phyloP scores from a whole-genome alignment of 1,140 invertebrate genomes.

The Caenorhabditis inopinata region DNA sequence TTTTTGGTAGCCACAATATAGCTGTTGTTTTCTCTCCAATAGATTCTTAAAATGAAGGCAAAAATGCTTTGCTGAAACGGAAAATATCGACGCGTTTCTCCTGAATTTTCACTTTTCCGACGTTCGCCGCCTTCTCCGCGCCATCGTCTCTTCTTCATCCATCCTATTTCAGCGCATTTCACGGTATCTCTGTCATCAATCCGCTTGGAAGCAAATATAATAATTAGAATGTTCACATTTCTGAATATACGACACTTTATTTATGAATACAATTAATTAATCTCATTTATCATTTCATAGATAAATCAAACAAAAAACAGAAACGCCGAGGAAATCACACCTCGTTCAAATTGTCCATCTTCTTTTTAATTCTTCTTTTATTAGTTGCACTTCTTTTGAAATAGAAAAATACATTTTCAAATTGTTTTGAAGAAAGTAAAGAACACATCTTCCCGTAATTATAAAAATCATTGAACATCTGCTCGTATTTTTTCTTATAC shows the following conservation, averaged over 20 bases:
- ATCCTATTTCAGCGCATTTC: not conserved
- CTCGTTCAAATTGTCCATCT: too few species aligned
- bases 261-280: too few species aligned
- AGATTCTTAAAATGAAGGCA: too few species aligned
- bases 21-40: too few species aligned
- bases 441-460: not conserved
- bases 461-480: not conserved
- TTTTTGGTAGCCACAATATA: too few species aligned
- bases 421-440: not conserved
- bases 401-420: not conserved
- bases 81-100: not conserved
- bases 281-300: slow-evolving; percentile 12
- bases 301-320: not conserved
- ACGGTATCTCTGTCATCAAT: not conserved
- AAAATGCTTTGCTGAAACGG: not conserved
- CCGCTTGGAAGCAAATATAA: slow-evolving; percentile 1
- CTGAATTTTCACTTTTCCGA: slow-evolving; percentile 17
- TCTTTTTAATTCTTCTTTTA: too few species aligned
- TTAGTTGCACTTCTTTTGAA: not conserved
- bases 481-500: not conserved
- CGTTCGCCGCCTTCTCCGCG: not conserved
- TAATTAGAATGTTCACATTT: slow-evolving; percentile 9
- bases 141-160: not conserved
- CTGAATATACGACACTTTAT: too few species aligned
- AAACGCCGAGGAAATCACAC: too few species aligned